Evolutionary conservation across 30 jellyfish, hydroid and myxozoan genomes (phyloP), one percentile per base, ranked within the genome.

Genomic region (Sanderia malayensis): DNA sequence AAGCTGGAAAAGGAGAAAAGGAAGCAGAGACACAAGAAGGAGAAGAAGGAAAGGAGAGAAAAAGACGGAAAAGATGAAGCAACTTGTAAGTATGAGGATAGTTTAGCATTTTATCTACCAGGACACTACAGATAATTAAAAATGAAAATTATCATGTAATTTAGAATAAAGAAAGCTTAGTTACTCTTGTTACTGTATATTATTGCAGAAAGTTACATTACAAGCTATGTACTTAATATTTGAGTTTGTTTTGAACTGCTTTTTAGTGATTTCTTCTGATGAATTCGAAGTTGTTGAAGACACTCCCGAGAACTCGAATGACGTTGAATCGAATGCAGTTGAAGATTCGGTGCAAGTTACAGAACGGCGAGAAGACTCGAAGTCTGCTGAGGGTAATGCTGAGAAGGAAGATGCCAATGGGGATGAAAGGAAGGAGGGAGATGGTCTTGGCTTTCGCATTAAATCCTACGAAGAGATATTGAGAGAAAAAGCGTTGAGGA

Each of bases 401-500:
- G 85, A 73, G 41, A 46, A 29, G 8, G 69, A 57, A 3, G 71
- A 13, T 27, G 58, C 17, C 52, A 70, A 46, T 26, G 78, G 71
- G 41, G 34, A 68, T 31, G 66, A 73, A 61, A 49, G 44, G 61
- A 73, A 62, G 8, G 73, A 21, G 30, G 72, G 58, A 27, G 64
- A 87, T n/a, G 90, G 44, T 25, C 57, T 78, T 1, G 87, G 86
- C 4, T 80, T 90, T 75, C 86, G 44, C 31, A 83, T 92, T 44
- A 92, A 92, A 44, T 31, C 91, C 0, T 92, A 92, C 37, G 98
- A 92, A 31, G 98, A 92, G 70, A 92, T 92, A 11, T 69, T 92
- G 25, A 70, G 98, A 23, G 98, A 92, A 37, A 92, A 92, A 34
- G 98, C 96, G 9, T 41, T 92, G 74, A 63, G 98, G 47, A 84